Evolutionary conservation across 1,140 invertebrate genomes (phyloP).

Genomic region (Philopotamus ludificatus): DNA sequence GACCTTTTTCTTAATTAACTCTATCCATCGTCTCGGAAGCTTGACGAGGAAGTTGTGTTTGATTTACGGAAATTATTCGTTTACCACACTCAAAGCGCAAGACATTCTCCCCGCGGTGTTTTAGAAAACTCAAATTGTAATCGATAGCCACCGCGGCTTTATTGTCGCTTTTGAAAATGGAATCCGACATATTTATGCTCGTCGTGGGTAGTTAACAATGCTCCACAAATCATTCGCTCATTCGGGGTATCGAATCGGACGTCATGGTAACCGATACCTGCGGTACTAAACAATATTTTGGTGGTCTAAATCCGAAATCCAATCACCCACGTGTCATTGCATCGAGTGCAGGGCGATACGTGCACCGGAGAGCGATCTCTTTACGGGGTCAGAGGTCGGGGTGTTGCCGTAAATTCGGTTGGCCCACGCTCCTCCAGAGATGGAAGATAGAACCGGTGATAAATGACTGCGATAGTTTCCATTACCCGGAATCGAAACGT

Average conservation of each 20-base stretch:
- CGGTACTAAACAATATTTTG: neutral
- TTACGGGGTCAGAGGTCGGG: neutral
- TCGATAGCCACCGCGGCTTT: neutral
- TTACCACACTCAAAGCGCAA: neutral
- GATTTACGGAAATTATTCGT: no score
- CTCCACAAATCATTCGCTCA: no score
- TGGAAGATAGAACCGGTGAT: neutral
- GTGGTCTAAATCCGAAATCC: neutral
- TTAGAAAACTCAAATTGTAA: neutral
- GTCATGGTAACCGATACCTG: neutral
- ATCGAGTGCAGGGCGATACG: neutral
- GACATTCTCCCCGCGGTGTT: neutral
- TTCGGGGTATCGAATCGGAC: neutral
- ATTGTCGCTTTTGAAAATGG: neutral
- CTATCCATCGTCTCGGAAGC: neutral
- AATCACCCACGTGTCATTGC: neutral
- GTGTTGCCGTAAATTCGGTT: conserved; percentile 3
- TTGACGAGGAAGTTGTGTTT: no score
- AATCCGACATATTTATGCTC: neutral
- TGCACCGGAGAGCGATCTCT: neutral
- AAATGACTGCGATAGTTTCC: neutral
- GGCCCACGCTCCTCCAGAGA: neutral
- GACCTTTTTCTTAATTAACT: neutral
- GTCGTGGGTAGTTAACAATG: neutral
- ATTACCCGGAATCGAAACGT: neutral